Percentiles rank a stretch among this genome's conserved stretches.
Evolutionary conservation across 2,888 invertebrate genomes (phyloP).

Genomic region (Drosophila anomelani): DNA sequence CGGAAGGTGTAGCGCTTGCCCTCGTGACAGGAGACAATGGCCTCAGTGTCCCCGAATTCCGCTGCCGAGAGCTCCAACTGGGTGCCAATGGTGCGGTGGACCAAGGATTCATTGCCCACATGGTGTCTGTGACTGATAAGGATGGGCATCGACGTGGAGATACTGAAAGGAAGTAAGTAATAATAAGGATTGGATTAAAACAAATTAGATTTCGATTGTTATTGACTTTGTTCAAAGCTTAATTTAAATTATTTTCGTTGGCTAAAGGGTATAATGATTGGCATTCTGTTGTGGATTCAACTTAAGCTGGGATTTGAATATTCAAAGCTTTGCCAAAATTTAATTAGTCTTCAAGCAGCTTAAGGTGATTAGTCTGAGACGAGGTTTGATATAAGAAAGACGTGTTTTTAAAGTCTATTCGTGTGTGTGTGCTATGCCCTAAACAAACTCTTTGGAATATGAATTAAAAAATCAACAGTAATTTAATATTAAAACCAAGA

Average conservation of each 20-base stretch:
- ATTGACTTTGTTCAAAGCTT: neutral
- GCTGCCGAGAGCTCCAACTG: slow-evolving; percentile 86
- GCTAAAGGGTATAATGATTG: neutral
- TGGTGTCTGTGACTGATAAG: slow-evolving; percentile 86
- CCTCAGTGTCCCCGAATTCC: slow-evolving; percentile 86
- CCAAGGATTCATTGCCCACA: slow-evolving; percentile 85
- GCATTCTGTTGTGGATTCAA: neutral
- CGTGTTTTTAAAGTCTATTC: neutral
- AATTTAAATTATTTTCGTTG: neutral
- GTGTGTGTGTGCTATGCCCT: neutral
- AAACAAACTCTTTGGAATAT: neutral
- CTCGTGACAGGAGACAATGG: slow-evolving; percentile 87
- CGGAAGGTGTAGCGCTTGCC: slow-evolving; percentile 85
- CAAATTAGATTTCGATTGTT: no score
- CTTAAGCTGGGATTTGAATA: neutral
- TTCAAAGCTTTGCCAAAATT: slow-evolving; percentile 1
- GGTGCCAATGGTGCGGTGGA: slow-evolving; percentile 86
- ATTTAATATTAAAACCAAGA: neutral
- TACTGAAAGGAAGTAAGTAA: slow-evolving; percentile 22
- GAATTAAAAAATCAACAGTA: neutral
- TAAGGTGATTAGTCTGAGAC: neutral
- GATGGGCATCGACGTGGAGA: slow-evolving; percentile 38
- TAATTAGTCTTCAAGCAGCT: neutral
- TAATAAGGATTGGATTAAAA: neutral
- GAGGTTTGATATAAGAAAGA: neutral